Percentiles rank a stretch among this genome's conserved stretches.
These are phyloP conservation scores for Parus major DNA, from an alignment of 2,113 vertebrate genomes.

Conservation along the genomic window DNA sequence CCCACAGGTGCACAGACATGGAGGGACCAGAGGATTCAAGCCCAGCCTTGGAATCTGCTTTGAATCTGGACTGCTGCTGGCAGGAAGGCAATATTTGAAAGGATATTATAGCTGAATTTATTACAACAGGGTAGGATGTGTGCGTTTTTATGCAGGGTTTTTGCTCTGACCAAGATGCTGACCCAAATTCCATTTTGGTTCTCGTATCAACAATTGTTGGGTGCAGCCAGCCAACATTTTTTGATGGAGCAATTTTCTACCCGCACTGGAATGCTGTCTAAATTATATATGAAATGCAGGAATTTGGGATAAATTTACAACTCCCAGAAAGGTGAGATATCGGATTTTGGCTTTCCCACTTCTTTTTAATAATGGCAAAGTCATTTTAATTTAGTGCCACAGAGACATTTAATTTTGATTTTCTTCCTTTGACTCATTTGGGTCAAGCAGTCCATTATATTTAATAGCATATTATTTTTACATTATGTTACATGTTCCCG, in stretches of 20 bases:
- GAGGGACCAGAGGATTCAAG: not conserved
- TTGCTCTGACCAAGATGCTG: not conserved
- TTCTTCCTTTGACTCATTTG: constrained; percentile 59
- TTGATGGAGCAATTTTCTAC: not conserved
- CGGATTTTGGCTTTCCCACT: not conserved
- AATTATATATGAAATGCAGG: not conserved
- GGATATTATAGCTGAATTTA: not conserved
- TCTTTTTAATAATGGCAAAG: constrained; percentile 1
- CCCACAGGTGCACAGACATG: not conserved
- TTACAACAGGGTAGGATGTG: not conserved
- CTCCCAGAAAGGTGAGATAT: constrained; percentile 20
- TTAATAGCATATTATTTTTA: constrained; percentile 62
- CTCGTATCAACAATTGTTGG: not conserved
- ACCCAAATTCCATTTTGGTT: not conserved
- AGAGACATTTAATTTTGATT: constrained; percentile 35
- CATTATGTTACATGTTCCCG: constrained; percentile 29
- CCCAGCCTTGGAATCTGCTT: not conserved
- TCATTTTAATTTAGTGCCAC: not conserved
- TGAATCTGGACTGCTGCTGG: not conserved
- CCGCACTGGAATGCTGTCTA: not conserved
- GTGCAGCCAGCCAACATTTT: not conserved
- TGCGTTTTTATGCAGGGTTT: not conserved
- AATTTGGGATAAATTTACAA: constrained; percentile 15
- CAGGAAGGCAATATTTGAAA: not conserved
- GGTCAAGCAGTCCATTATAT: constrained; percentile 33